Base-by-base conservation (phyloP, 2,888 invertebrate genomes). In the Drosophila neonasuta region DNA sequence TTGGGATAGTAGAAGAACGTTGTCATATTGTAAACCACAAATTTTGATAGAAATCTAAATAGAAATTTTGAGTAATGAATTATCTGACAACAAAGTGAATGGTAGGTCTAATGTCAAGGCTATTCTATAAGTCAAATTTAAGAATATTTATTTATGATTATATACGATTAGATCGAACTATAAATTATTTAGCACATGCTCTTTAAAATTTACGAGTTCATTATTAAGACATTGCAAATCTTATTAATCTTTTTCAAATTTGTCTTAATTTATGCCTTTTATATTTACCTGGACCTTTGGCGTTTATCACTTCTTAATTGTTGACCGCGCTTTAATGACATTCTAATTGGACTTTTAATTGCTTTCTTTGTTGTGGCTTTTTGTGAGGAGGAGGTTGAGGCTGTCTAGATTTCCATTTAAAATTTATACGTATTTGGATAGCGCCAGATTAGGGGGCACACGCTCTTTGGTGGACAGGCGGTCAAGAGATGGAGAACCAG, bases 1-100 rank as follows among this genome's bases (percentile, higher is more conserved):
- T 95, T 93, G 52, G 94, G 95, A 92, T 96, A 97, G 90, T 94
- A 94, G 93, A 95, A 96, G 91, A 95, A 94, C 77, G 95, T 94
- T 80, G 93, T 94, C 95, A 95, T 95, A 56, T 68, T 79, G 11
- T 8, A 2, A n/a, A 67, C 51, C 17, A 13, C 10, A 56, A 85
- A 68, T 79, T 79, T 78, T 0, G 49, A 32, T 36, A 7, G 7
- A 24, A 34, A 55, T 9, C 4, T 1, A 17, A 54, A 36, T 24
- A 24, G 6, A 2, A 29, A 52, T n/a, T 13, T 10, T 15, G 32
- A 5, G 3, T 39, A 15, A 15, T 42, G 9, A 20, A 1, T 15
- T 9, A 44, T 13, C 30, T 52, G 66, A 59, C 58, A 45, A 10
- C 1, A n/a, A 44, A 7, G 5, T 9, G 41, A 24, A 41, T 15